These are phyloP conservation scores for Phengaris arion DNA, from an alignment of 2,888 invertebrate species.

Conservation along the genomic window DNA sequence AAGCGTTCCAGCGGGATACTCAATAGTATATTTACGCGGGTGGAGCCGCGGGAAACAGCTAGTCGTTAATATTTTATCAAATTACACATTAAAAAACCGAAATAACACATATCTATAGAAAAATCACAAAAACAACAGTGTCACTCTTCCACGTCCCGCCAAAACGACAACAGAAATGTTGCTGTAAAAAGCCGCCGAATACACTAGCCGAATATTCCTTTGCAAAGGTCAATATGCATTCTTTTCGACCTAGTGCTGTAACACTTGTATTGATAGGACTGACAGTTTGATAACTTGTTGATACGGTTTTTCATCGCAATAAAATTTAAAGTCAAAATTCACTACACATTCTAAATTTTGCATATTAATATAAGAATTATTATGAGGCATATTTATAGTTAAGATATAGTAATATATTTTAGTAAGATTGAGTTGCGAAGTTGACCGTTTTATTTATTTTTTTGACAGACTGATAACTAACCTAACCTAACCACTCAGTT, in stretches of 20 bases:
- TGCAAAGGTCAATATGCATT: not conserved
- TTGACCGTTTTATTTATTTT: constrained; percentile 28
- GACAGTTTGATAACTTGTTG: constrained; percentile 13
- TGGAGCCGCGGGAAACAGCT: too few relatives aligned
- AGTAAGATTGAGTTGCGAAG: constrained; percentile 5
- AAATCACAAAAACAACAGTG: too few relatives aligned
- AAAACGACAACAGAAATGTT: too few relatives aligned
- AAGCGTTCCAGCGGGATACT: too few relatives aligned
- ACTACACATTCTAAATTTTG: constrained; percentile 25
- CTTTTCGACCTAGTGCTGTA: not conserved
- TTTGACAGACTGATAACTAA: constrained; percentile 33
- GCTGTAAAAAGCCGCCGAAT: too few relatives aligned
- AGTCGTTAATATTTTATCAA: too few relatives aligned
- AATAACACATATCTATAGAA: too few relatives aligned
- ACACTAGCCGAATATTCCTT: not conserved
- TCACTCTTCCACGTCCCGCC: too few relatives aligned
- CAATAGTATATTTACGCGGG: too few relatives aligned
- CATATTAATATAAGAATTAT: constrained; percentile 24
- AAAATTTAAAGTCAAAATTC: constrained; percentile 1
- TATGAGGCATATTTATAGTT: constrained; percentile 21
- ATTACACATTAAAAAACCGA: too few relatives aligned
- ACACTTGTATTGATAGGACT: not conserved
- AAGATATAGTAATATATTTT: constrained; percentile 17
- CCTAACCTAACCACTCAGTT: constrained; percentile 28
- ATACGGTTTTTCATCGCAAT: constrained; percentile 17